Base-by-base conservation (phyloP, 2,113 vertebrate genomes). In the Chitala chitala region DNA sequence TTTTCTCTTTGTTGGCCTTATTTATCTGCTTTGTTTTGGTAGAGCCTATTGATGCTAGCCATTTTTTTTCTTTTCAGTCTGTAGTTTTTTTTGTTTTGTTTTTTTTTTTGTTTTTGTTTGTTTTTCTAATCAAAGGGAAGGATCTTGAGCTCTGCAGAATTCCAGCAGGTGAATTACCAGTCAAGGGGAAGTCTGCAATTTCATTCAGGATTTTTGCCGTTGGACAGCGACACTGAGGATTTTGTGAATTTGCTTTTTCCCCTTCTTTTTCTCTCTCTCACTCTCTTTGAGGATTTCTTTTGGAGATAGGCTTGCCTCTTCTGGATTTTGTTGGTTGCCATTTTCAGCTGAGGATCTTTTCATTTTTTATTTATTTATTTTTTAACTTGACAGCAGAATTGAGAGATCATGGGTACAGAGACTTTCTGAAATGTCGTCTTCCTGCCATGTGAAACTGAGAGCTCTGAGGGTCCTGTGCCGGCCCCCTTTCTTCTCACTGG, bases 361-460 rank as follows among this genome's bases (percentile, higher is more conserved):
- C 20, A n/a, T 6, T 51, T 48, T 74, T 50, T 50, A 20, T 54
- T 53, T 31, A 22, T 5, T 69, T 53, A 17, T 68, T 29, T 70
- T 70, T 17, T 15, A 40, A 40, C 51, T 3, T 26, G 5, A 40
- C 73, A 15, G 26, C 38, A 53, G 73, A 69, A 72, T 54, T 80
- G 77, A 78, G 73, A 75, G 58, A 71, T 80, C 69, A 88, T 85
- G 85, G 83, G 82, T 73, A 71, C 78, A 12, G 50, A 61, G 78
- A 77, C 73, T 81, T 72, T 71, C 82, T 90, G 89, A 91, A 81
- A 91, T 90, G 90, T 82, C 76, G 78, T 76, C 83, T 79, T 79
- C 81, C 82, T 84, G 84, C 79, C 78, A 80, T 82, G 63, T 77
- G 71, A 82, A 79, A 86, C 82, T 74, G 66, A 83, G 79, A 78